Conservation (phyloP, 2,888 invertebrate species). For the Apotomis capreana region DNA sequence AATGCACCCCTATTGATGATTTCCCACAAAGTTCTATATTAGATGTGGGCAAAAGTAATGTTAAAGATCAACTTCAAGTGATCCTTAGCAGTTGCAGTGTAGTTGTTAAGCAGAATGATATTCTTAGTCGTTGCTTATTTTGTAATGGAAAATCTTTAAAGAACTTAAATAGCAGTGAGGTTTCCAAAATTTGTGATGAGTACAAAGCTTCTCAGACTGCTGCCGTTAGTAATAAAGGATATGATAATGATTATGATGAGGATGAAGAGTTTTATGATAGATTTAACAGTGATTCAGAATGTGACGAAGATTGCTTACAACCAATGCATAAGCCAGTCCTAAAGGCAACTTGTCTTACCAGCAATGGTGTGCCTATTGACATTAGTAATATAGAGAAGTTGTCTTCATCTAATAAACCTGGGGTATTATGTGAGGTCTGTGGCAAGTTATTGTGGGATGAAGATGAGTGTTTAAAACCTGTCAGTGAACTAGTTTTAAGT, state of each 20-base stretch:
- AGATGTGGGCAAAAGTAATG: slow-evolving; percentile 79
- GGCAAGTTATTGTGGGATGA: slow-evolving; percentile 90
- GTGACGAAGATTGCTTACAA: slow-evolving; percentile 64
- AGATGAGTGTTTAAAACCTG: slow-evolving; percentile 62
- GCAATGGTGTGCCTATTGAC: slow-evolving; percentile 81
- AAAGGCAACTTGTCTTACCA: slow-evolving; percentile 72
- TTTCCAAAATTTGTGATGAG: slow-evolving; percentile 60
- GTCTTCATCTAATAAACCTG: slow-evolving; percentile 77
- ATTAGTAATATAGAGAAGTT: slow-evolving; percentile 77
- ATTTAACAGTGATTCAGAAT: slow-evolving; percentile 73
- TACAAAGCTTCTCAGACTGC: slow-evolving; percentile 51
- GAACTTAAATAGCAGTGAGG: slow-evolving; percentile 59
- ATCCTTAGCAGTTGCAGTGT: slow-evolving; percentile 87
- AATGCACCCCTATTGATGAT: slow-evolving; percentile 81
- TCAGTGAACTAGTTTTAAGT: slow-evolving; percentile 56
- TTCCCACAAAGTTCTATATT: slow-evolving; percentile 81
- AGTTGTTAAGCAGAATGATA: slow-evolving; percentile 83
- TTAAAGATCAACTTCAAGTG: slow-evolving; percentile 86
- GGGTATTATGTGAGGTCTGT: slow-evolving; percentile 88
- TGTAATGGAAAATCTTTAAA: slow-evolving; percentile 71
- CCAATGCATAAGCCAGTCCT: slow-evolving; percentile 48
- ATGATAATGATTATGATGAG: slow-evolving; percentile 57
- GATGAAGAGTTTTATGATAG: slow-evolving; percentile 62
- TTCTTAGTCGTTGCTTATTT: slow-evolving; percentile 89
- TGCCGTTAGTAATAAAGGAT: slow-evolving; percentile 45